These are phyloP conservation scores for Parazoanthus darwini DNA, from an alignment of 92 coral and sea anemone species.

Conservation along the genomic window DNA sequence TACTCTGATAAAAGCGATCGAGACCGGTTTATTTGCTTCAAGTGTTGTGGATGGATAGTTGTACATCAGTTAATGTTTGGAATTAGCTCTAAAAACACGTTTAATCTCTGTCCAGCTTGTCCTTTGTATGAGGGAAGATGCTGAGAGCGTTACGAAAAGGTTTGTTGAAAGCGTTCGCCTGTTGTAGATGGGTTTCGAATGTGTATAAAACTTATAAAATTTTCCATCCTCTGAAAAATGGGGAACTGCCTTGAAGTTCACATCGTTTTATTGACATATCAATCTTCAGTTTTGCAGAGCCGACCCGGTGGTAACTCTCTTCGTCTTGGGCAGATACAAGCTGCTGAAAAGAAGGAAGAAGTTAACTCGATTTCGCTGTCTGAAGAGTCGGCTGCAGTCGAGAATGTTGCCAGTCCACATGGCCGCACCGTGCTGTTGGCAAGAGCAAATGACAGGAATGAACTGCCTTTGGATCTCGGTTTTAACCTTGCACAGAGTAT, in stretches of 20 bases:
- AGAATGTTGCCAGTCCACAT: conserved; percentile 1
- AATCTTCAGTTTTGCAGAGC: conserved; percentile 27
- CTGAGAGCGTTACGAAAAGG: conserved; percentile 66
- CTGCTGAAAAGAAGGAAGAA: conserved; percentile 79
- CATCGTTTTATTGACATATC: not conserved
- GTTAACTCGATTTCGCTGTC: conserved; percentile 29
- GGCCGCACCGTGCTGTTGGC: conserved; percentile 33
- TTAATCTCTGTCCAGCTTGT: conserved; percentile 13
- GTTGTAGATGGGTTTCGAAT: not conserved
- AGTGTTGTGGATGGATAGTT: not conserved
- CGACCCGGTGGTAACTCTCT: conserved; percentile 56
- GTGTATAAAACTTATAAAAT: no score
- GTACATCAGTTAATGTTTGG: not conserved
- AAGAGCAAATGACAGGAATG: conserved; percentile 26
- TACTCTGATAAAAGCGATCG: not conserved
- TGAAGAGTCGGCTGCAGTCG: conserved; percentile 34
- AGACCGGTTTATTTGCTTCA: not conserved
- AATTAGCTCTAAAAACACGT: not conserved
- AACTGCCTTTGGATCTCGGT: conserved; percentile 51
- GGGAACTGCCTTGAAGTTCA: not conserved
- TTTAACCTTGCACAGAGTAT: conserved; percentile 59
- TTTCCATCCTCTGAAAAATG: no score
- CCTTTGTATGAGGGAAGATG: conserved; percentile 41
- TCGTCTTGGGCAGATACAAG: conserved; percentile 84
- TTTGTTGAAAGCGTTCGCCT: not conserved